These are phyloP conservation scores for Megalops atlanticus DNA, from an alignment of 2,113 vertebrate species.

Conservation along the genomic window DNA sequence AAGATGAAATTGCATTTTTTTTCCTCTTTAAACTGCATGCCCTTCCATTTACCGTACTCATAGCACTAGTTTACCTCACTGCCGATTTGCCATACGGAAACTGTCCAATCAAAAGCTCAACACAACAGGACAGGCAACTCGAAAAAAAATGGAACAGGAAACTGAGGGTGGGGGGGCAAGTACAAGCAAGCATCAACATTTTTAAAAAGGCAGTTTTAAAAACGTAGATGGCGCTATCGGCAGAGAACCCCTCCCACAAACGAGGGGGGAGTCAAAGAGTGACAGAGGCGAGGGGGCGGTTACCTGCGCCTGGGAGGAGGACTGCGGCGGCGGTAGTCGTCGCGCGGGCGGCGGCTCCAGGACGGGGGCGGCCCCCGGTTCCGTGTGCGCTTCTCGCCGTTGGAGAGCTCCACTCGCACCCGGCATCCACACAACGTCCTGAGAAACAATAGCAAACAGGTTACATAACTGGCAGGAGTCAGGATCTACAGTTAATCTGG, in stretches of 20 bases:
- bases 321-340: slow-evolving; percentile 88
- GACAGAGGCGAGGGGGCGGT: slow-evolving; percentile 17
- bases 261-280: not conserved
- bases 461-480: not conserved
- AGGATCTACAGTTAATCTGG: not conserved
- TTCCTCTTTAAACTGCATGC: slow-evolving; percentile 14
- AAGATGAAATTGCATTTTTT: slow-evolving; percentile 52
- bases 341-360: slow-evolving; percentile 90
- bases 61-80: not conserved
- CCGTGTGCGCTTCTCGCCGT: slow-evolving; percentile 92
- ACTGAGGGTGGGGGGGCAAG: not conserved
- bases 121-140: slow-evolving; percentile 48
- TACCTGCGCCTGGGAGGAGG: slow-evolving; percentile 89
- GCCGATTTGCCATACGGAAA: not conserved
- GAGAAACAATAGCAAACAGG: not conserved
- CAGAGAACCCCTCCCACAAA: not conserved
- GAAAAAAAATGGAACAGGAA: slow-evolving; percentile 39
- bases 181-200: not conserved
- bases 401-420: slow-evolving; percentile 93
- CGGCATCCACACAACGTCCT: slow-evolving; percentile 95
- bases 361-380: slow-evolving; percentile 91
- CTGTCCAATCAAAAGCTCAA: not conserved
- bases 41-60: not conserved
- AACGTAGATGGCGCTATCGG: not conserved
- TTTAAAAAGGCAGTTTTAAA: not conserved